Percentiles rank a stretch among this genome's conserved stretches.
Conservation (phyloP, 2,888 invertebrate species). For the Desoria tigrina region DNA sequence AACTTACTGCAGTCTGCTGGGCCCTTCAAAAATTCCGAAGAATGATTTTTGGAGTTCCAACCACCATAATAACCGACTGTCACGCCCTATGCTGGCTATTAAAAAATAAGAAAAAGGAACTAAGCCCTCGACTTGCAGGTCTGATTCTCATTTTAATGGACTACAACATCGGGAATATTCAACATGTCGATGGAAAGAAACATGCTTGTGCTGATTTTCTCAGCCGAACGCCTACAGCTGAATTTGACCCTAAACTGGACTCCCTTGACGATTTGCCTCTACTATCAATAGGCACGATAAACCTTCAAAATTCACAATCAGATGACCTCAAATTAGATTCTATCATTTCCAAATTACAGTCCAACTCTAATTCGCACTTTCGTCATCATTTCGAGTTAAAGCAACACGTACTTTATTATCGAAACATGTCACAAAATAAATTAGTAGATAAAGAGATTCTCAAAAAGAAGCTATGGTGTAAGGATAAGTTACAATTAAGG, state of each 20-base stretch:
- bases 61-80: neutral
- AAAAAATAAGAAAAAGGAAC: neutral
- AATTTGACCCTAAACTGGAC: neutral
- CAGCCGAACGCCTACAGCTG: neutral
- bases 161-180: neutral
- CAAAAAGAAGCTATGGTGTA: too few relatives aligned
- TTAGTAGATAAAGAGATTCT: neutral
- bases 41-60: neutral
- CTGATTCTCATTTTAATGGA: neutral
- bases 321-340: neutral
- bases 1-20: neutral
- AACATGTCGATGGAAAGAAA: neutral
- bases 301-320: neutral
- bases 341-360: neutral
- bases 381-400: neutral
- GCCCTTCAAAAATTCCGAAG: neutral
- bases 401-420: neutral
- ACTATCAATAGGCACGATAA: neutral
- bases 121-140: neutral
- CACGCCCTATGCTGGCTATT: neutral
- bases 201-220: conserved; percentile 7
- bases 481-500: too few relatives aligned
- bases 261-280: neutral
- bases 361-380: neutral
- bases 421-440: too few relatives aligned